A percentile compares a stretch with the other conserved stretches of the same genome.
phyloP scores from a whole-genome alignment of 1,140 invertebrate genomes.

The Heterodera carotae region DNA sequence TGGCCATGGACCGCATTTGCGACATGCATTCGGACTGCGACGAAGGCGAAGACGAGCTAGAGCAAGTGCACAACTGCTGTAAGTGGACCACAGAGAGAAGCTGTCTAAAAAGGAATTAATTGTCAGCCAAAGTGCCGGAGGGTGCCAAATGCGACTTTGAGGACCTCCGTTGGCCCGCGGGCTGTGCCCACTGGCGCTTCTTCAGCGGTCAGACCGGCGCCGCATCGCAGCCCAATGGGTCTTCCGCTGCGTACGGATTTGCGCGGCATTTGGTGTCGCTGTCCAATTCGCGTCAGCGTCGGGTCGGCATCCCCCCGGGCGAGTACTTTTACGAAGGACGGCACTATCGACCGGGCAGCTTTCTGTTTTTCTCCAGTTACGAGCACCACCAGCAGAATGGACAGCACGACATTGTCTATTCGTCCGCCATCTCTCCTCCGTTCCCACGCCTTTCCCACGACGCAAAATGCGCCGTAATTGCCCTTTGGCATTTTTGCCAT shows the following conservation, averaged over 20 bases:
- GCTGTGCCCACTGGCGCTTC: constrained; percentile 48
- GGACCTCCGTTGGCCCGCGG: constrained; percentile 36
- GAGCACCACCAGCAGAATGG: constrained; percentile 24
- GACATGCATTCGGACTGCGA: constrained; percentile 43
- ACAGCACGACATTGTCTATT: constrained; percentile 47
- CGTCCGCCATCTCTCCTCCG: constrained; percentile 46
- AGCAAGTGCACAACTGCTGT: constrained; percentile 47
- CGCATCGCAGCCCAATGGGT: not conserved
- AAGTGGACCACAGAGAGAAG: constrained; percentile 23
- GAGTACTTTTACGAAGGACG: constrained; percentile 43
- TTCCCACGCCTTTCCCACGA: constrained; percentile 34
- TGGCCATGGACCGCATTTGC: constrained; percentile 18
- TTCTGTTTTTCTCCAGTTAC: constrained; percentile 56
- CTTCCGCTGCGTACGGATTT: constrained; percentile 17
- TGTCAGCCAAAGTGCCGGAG: constrained; percentile 44
- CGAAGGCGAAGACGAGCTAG: constrained; percentile 47
- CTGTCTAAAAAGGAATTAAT: not conserved
- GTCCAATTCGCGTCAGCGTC: constrained; percentile 12
- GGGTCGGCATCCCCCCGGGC: constrained; percentile 43
- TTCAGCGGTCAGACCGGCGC: constrained; percentile 31
- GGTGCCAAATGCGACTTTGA: constrained; percentile 55
- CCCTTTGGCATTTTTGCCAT: not conserved
- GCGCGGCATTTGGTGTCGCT: constrained; percentile 26
- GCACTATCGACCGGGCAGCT: constrained; percentile 43
- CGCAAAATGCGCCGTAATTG: constrained; percentile 16